A percentile compares a stretch with the other conserved stretches of the same genome.
Conservation (phyloP, 1,140 invertebrate species). For the Aphelenchoides fujianensis region DNA sequence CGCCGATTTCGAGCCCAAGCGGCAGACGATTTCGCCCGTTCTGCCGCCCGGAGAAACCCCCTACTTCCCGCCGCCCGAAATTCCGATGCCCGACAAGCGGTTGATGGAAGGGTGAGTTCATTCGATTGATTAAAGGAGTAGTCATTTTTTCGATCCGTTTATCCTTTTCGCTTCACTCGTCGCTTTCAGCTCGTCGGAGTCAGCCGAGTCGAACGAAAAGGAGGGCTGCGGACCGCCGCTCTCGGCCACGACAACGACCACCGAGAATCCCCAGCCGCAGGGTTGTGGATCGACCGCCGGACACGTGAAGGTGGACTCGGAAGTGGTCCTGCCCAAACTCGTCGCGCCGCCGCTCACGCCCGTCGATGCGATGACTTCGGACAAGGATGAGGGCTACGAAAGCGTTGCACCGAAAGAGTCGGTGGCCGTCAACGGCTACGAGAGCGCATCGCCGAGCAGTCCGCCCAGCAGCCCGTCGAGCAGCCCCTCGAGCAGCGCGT, state of each 20-base stretch:
- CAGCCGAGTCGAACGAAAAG: not conserved
- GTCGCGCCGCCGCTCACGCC: not conserved
- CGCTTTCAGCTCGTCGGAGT: not conserved
- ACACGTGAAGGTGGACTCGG: not conserved
- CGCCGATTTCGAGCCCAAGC: not conserved
- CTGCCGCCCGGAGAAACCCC: not conserved
- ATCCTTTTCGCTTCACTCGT: too few relatives aligned
- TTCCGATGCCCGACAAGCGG: conserved; percentile 2
- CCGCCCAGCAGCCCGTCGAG: not conserved
- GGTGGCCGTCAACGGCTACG: not conserved
- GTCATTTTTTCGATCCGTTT: too few relatives aligned
- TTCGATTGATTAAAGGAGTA: not conserved
- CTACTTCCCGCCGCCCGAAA: not conserved
- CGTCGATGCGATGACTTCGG: not conserved
- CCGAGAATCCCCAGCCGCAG: not conserved
- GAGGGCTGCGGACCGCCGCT: not conserved
- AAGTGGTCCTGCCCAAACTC: not conserved
- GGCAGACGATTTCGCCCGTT: conserved; percentile 12
- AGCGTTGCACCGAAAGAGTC: not conserved
- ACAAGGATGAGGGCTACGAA: not conserved
- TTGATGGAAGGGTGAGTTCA: not conserved
- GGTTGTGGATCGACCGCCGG: not conserved
- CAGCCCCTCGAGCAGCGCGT: too few relatives aligned
- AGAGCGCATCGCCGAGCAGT: not conserved
- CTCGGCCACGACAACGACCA: not conserved